phyloP scores from a whole-genome alignment of 2,797 vertebrate species.

The Gallinago stenura region DNA sequence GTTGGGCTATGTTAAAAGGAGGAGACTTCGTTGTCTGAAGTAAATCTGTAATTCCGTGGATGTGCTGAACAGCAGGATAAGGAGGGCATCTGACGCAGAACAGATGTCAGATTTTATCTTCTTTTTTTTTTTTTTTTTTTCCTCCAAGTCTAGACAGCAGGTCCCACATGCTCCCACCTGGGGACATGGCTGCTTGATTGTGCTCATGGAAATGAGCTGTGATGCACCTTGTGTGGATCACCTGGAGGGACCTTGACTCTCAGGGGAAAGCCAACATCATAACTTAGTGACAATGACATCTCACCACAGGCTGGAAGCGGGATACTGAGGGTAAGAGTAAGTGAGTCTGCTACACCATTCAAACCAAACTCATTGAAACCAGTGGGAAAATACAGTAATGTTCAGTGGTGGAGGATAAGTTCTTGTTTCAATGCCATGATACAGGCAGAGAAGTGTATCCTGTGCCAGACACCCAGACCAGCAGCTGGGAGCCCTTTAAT shows the following conservation, averaged over 20 bases:
- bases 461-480: not conserved
- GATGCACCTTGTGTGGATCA: not conserved
- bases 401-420: not conserved
- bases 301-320: not conserved
- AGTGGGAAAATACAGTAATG: not conserved
- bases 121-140: not conserved
- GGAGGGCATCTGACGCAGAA: slow-evolving; percentile 20
- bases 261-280: not conserved
- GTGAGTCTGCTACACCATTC: not conserved
- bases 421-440: accelerated
- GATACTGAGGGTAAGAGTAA: accelerated
- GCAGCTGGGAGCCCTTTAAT: not conserved
- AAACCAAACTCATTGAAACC: not conserved
- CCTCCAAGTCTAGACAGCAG: slow-evolving; percentile 37
- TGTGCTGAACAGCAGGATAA: not conserved
- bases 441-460: not conserved
- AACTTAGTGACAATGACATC: accelerated
- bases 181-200: not conserved
- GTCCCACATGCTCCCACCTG: not conserved
- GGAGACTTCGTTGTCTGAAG: not conserved
- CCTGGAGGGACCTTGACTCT: not conserved
- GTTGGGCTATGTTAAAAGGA: not conserved
- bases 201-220: not conserved
- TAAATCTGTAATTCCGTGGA: not conserved
- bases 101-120: slow-evolving; percentile 32